A percentile compares a stretch with the other conserved stretches of the same genome.
phyloP scores from a whole-genome alignment of 2,888 invertebrate species.

The Drosophila austrosaltans region DNA sequence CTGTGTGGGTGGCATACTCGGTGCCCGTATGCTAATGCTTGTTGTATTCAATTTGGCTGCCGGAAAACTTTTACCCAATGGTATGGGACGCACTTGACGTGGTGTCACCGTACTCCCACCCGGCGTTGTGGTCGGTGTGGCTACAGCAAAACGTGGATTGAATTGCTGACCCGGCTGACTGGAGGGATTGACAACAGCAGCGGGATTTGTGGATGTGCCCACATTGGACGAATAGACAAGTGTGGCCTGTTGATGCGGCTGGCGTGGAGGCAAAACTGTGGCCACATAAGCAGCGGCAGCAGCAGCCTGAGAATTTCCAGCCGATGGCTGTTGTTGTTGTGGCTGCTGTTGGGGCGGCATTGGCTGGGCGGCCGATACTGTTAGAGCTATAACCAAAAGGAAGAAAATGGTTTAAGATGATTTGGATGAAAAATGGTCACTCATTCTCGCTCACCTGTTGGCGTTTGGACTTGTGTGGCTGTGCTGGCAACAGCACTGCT shows the following conservation, averaged over 20 bases:
- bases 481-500: conserved; percentile 63
- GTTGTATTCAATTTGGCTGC: conserved; percentile 81
- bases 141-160: conserved; percentile 82
- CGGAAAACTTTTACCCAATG: conserved; percentile 81
- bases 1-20: conserved; percentile 72
- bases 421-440: too few relatives aligned
- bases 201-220: conserved; percentile 49
- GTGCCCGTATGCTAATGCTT: conserved; percentile 83
- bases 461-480: conserved; percentile 59
- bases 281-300: conserved; percentile 81
- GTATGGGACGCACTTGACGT: conserved; percentile 82
- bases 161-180: conserved; percentile 79
- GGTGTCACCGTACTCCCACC: conserved; percentile 73
- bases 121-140: conserved; percentile 71
- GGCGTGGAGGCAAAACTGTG: conserved; percentile 82
- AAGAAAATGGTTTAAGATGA: not conserved
- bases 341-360: conserved; percentile 39
- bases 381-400: conserved; percentile 49
- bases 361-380: conserved; percentile 58
- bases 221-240: conserved; percentile 83
- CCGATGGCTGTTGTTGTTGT: conserved; percentile 49
- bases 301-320: conserved; percentile 27
- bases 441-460: conserved; percentile 40
- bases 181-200: conserved; percentile 52
- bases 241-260: conserved; percentile 79